phyloP scores from a whole-genome alignment of 2,888 invertebrate species.

The Phyllotreta cruciferae region DNA sequence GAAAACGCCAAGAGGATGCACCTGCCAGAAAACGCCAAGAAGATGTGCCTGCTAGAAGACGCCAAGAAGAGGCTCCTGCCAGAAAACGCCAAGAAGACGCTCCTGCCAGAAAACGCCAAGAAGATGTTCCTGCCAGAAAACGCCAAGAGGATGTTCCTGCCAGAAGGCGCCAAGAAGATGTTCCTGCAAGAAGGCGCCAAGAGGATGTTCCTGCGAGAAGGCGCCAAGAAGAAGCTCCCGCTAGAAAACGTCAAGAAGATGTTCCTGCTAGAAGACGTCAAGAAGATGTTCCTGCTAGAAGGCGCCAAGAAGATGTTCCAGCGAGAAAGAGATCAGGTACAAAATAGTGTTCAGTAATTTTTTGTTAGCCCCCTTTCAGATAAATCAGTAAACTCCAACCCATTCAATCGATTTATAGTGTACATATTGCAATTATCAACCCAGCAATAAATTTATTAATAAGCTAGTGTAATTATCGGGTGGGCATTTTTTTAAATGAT shows the following conservation, averaged over 20 bases:
- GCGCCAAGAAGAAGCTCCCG: background rate
- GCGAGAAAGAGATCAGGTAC: background rate
- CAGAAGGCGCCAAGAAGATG: too few species aligned
- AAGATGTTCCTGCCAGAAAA: background rate
- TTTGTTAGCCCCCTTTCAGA: too few species aligned
- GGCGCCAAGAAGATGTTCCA: background rate
- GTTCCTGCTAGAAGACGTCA: background rate
- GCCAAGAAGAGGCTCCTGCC: slow-evolving; percentile 1
- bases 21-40: background rate
- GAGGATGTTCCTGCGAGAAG: background rate
- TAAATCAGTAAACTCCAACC: too few species aligned
- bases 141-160: background rate
- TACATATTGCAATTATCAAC: too few species aligned
- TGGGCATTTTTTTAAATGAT: too few species aligned
- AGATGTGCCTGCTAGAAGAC: background rate
- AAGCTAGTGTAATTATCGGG: too few species aligned
- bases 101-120: background rate
- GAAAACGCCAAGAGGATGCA: background rate
- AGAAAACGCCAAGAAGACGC: slow-evolving; percentile 3
- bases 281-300: background rate
- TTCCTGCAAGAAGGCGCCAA: background rate
- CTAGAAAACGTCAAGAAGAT: background rate
- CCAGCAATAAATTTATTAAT: too few species aligned
- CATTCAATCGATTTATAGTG: too few species aligned
- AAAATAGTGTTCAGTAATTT: too few species aligned